Evolutionary conservation across 2,888 invertebrate genomes (phyloP).

Genomic region (Drosophila mulleri): DNA sequence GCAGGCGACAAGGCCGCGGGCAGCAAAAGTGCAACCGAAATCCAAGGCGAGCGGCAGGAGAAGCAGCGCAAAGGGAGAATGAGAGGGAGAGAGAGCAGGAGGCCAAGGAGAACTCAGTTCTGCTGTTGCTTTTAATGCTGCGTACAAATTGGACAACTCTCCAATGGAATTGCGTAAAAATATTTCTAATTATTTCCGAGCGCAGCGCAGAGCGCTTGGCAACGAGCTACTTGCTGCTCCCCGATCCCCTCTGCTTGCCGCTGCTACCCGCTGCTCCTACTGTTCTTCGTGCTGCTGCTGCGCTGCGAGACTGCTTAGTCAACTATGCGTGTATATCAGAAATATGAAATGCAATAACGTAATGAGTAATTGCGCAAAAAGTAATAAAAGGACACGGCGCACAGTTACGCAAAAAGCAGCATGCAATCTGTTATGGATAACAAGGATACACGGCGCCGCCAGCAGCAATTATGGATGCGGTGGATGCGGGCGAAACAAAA

Average conservation of each 20-base stretch:
- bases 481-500: constrained; percentile 56
- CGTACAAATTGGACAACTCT: constrained; percentile 53
- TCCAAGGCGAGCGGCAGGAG: background rate
- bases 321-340: constrained; percentile 75
- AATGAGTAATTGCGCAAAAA: constrained; percentile 82
- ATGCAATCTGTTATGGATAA: constrained; percentile 74
- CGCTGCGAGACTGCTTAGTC: constrained; percentile 39
- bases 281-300: background rate
- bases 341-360: constrained; percentile 80
- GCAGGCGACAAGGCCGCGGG: constrained; percentile 53
- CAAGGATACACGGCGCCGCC: constrained; percentile 53
- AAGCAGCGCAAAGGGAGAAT: background rate
- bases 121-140: constrained; percentile 42
- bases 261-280: background rate
- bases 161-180: constrained; percentile 65
- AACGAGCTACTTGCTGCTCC: constrained; percentile 9
- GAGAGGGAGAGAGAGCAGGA: accelerated
- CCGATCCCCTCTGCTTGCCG: background rate
- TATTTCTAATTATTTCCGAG: constrained; percentile 78
- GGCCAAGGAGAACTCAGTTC: background rate
- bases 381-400: constrained; percentile 71
- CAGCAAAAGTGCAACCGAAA: constrained; percentile 46
- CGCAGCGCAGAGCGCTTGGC: constrained; percentile 24
- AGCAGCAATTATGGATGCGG: constrained; percentile 62
- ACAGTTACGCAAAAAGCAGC: constrained; percentile 68